Base-by-base conservation (phyloP, 2,888 invertebrate genomes). In the Drosophila flavopinicola region DNA sequence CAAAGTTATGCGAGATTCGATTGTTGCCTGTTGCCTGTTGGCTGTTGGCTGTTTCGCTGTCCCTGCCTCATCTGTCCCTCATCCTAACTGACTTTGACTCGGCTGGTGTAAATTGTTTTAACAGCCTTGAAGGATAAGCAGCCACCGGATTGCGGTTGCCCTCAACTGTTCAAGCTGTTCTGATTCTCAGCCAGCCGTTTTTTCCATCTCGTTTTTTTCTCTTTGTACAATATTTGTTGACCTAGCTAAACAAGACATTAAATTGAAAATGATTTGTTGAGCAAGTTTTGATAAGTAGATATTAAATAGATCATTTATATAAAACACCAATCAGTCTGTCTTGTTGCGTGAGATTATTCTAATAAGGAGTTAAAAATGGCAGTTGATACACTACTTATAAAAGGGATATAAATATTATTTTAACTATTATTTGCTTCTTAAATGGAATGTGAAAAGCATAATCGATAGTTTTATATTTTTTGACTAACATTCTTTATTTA, bases 91-190 rank as follows among this genome's bases (percentile, higher is more conserved):
- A 44, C 64, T 39, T 35, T 57, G 74, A 60, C 75, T 41, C 54
- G 35, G 53, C 41, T 78, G 75, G 78, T 79, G 86, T 79, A 79
- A 79, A 79, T 79, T 85, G 86, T 85, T 79, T 79, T 79, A 79
- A 79, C 86, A 79, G 86, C 78, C 78, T 79, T 79, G 86, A 79
- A 83, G 83, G 78, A 79, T 85, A 78, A 83, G 61, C 79, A 64
- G 75, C 59, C 78, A 72, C 68, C 42, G 74, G 69, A 68, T 74
- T 70, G 66, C 49, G 80, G 60, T 44, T 35, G 49, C 65, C 57
- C 32, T 48, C 63, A 38, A 66, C 61, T 20, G 37, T 59, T 78
- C 47, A 57, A 47, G 44, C 38, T 32, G 44, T 13, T 30, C 30
- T 37, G 41, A 37, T 44, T 44, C 60, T 30, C 60, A 44, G 35